Conservation (phyloP, 2,113 vertebrate species). For the Camelus dromedarius region DNA sequence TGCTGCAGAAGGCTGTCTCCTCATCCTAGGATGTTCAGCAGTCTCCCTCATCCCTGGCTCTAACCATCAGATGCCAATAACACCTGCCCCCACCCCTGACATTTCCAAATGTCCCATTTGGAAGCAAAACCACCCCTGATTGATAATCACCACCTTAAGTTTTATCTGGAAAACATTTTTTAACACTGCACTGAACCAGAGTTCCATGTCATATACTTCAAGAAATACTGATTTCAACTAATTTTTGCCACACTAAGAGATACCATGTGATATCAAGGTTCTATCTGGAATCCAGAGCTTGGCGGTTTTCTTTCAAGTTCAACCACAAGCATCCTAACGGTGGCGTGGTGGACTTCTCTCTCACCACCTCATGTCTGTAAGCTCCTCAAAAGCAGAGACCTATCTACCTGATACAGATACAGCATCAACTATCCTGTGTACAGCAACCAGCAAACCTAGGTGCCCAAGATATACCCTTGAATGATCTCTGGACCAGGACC, state of each 20-base stretch:
- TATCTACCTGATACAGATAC: neutral
- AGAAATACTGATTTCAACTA: neutral
- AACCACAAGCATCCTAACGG: neutral
- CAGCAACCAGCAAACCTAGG: neutral
- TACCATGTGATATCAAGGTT: neutral
- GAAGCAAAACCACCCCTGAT: neutral
- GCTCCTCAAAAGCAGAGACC: neutral
- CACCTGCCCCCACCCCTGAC: no score
- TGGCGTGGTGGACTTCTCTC: accelerated
- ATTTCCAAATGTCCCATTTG: neutral
- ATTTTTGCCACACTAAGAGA: neutral
- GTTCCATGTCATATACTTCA: neutral
- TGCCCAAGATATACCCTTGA: accelerated
- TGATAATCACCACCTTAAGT: neutral
- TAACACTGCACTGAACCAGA: neutral
- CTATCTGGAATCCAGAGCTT: neutral
- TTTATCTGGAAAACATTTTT: neutral
- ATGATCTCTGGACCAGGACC: neutral
- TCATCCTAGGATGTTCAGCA: accelerated
- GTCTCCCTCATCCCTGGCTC: no score
- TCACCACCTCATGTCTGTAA: neutral
- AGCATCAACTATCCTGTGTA: accelerated
- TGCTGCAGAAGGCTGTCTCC: neutral
- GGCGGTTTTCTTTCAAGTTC: neutral
- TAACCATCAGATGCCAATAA: neutral